Base-by-base conservation (phyloP, 2,888 invertebrate genomes). In the Papilio elwesi region DNA sequence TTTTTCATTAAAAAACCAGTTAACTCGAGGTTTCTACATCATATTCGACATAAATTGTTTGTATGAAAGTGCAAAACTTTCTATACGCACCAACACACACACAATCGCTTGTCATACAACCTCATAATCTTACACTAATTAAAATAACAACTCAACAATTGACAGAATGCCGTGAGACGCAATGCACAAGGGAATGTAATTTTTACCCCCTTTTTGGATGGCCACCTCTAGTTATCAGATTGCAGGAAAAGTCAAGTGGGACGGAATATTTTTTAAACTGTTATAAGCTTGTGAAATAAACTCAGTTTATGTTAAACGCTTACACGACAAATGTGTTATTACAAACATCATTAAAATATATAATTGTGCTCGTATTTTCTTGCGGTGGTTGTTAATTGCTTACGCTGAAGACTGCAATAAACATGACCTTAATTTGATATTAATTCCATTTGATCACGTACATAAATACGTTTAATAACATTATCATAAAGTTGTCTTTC, bases 391-490 rank as follows among this genome's bases (percentile, higher is more conserved):
- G 38, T 1, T 62, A 43, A 62, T 62, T 62, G 59, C 38, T 62
- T 62, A 62, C 43, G 10, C 10, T 15, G 36, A 57, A 57, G 59
- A 59, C 8, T 13, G 59, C 36, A 59, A 59, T 59, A 38, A 38
- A 59, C 59, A 43, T 62, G 59, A 62, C 59, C 38, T 62, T 62
- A 62, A 43, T 62, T 43, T 62, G 15, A 62, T 43, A 62, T 43
- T 0, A 38, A 59, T 59, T 59, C 13, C 43, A 59, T 59, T 13
- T 43, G n/a, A 10, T 43, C 59, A 13, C 49, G 43, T 43, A 43
- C 43, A 43, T 43, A 6, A 43, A 43, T 49, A 13, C 49, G 12
- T 49, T 49, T 10, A 12, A 11, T 12, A 12, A 49, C 9, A 49
- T 1, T 0, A 43, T 5, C 6, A 43, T 43, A 43, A 43, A 43